Evolutionary conservation across 2,888 invertebrate genomes (phyloP), one percentile per base, ranked within the genome.

Genomic region (Latrodectus hesperus): DNA sequence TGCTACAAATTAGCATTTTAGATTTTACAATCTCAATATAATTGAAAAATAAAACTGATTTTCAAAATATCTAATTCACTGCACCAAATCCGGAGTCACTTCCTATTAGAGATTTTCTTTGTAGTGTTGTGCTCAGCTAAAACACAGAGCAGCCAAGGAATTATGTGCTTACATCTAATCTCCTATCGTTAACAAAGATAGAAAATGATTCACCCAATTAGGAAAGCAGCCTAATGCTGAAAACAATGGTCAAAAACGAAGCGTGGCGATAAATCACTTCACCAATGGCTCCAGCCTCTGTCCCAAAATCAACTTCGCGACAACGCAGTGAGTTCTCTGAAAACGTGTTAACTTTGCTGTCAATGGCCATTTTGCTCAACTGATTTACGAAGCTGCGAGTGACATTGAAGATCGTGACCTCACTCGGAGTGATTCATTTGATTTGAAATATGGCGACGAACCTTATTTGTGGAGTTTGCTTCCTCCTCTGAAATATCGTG

Each of bases 141-240:
- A 38, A 38, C 6, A 38, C 6, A 6, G 6, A 1, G 38, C 38
- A 38, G 1, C 38, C 60, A 14, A 60, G 60, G n/a, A 60, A 60
- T 1, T 22, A n/a, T 12, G n/a, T 60, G 14, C 60, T 60, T n/a
- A 12, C 60, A 60, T 60, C 60, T 16, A 16, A 16, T 60, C 60
- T 60, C 6, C 4, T 38, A 38, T 38, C 60, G 6, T 60, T 60
- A 12, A 60, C 60, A 60, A 60, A 11, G 60, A n/a, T 9, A 38
- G 76, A 77, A 55, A 51, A 17, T 80, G 72, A 80, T 17, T 71
- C 79, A 80, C 72, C 55, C 71, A 80, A 72, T 80, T 72, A 80
- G 64, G 26, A 78, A 70, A 38, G 38, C 52, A 53, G 17, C 14
- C 60, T 22, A 49, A 55, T 51, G 79, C 49, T 52, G 71, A 64